Conservation (phyloP, 2,888 invertebrate species). For the Bembecia ichneumoniformis region DNA sequence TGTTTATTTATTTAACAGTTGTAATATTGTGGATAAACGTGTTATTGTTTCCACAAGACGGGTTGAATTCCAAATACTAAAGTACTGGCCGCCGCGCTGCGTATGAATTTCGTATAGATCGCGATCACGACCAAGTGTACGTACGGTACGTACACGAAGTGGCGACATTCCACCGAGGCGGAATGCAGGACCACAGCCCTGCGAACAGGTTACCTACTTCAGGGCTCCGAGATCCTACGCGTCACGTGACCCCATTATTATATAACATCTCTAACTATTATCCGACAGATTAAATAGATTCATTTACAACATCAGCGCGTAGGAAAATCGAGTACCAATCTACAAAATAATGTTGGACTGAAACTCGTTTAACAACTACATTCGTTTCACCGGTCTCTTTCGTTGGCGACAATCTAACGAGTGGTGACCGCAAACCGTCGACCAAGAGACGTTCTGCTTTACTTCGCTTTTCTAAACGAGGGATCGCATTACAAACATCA, state of each 20-base stretch:
- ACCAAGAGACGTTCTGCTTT: constrained; percentile 50
- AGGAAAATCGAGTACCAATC: constrained; percentile 20
- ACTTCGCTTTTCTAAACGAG: constrained; percentile 59
- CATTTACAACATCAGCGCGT: constrained; percentile 47
- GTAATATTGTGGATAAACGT: too few species aligned
- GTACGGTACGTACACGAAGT: constrained; percentile 59
- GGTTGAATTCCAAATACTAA: too few species aligned
- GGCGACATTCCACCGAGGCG: constrained; percentile 64
- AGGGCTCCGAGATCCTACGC: constrained; percentile 42
- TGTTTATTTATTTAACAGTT: too few species aligned
- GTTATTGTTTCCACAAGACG: too few species aligned
- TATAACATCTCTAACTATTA: constrained; percentile 39
- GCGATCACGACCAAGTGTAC: constrained; percentile 45
- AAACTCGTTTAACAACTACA: constrained; percentile 54
- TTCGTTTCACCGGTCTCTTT: constrained; percentile 59
- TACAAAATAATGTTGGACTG: constrained; percentile 33
- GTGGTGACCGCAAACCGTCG: constrained; percentile 59
- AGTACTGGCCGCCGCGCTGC: constrained; percentile 44
- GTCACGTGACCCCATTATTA: constrained; percentile 40
- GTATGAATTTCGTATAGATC: constrained; percentile 60
- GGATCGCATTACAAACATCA: constrained; percentile 69
- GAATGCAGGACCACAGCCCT: constrained; percentile 57
- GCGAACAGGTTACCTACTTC: constrained; percentile 54
- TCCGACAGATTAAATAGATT: constrained; percentile 22
- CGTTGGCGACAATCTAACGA: constrained; percentile 55